Evolutionary conservation across 2,888 invertebrate species (phyloP).

Genomic region (Sinotaia quadrata): DNA sequence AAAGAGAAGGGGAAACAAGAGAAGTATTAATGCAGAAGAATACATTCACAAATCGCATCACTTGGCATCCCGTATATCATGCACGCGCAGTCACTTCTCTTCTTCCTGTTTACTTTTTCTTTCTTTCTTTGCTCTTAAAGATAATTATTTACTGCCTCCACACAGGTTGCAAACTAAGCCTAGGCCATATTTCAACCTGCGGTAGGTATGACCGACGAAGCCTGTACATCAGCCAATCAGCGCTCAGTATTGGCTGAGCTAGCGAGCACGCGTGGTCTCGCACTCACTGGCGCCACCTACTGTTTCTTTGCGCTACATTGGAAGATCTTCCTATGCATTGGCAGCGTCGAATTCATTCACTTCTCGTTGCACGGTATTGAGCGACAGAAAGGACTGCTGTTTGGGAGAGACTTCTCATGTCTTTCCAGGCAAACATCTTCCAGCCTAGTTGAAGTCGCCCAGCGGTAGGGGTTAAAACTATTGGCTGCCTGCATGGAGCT

Average conservation of each 20-base stretch:
- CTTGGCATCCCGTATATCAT: too few species aligned
- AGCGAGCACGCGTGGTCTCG: not conserved
- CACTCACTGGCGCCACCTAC: slow-evolving; percentile 17
- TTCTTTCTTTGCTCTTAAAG: not conserved
- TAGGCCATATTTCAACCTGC: too few species aligned
- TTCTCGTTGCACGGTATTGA: too few species aligned
- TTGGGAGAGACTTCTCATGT: not conserved
- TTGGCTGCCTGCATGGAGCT: slow-evolving; percentile 5
- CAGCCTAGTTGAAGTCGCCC: not conserved
- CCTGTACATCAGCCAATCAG: slow-evolving; percentile 18
- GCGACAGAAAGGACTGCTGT: too few species aligned
- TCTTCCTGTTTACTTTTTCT: too few species aligned
- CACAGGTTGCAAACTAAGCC: too few species aligned
- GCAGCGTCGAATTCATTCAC: not conserved
- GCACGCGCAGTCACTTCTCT: too few species aligned
- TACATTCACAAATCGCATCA: too few species aligned
- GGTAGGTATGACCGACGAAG: slow-evolving; percentile 17
- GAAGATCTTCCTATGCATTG: not conserved
- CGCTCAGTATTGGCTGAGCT: not conserved
- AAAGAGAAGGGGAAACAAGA: not conserved
- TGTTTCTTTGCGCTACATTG: not conserved
- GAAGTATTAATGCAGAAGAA: not conserved
- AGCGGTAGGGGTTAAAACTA: not conserved
- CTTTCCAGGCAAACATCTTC: not conserved
- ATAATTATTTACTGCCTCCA: not conserved